phyloP scores from a whole-genome alignment of 1,140 invertebrate genomes.

The Bombus waltoni region DNA sequence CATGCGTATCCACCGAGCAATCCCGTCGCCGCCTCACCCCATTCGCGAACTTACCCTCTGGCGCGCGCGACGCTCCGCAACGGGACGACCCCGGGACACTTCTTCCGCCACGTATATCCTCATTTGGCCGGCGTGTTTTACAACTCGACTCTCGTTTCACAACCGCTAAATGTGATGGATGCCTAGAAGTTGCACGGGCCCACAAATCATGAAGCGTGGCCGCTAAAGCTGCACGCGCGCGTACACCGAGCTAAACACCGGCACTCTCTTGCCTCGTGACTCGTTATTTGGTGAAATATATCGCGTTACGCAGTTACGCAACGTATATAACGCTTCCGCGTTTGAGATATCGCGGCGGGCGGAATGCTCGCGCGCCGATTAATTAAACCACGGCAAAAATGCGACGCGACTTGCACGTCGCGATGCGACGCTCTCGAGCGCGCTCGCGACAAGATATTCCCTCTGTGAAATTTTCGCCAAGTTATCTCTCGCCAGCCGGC shows the following conservation, averaged over 20 bases:
- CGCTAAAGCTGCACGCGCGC: constrained; percentile 1
- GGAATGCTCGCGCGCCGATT: constrained; percentile 30
- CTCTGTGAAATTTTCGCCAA: neutral
- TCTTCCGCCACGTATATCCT: constrained; percentile 74
- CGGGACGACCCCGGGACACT: constrained; percentile 65
- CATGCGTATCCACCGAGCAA: neutral
- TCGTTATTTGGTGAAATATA: constrained; percentile 57
- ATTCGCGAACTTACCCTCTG: constrained; percentile 41
- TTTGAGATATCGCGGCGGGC: constrained; percentile 31
- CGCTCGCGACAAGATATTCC: neutral
- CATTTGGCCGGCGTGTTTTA: constrained; percentile 73
- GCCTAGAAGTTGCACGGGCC: constrained; percentile 56
- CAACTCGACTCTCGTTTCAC: constrained; percentile 73
- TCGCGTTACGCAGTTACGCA: constrained; percentile 57
- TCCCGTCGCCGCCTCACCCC: constrained; percentile 27
- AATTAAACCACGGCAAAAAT: constrained; percentile 45
- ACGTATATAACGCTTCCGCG: constrained; percentile 34
- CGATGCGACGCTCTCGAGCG: neutral
- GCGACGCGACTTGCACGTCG: neutral
- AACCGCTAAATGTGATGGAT: constrained; percentile 73
- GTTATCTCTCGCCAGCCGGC: neutral
- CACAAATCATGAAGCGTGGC: constrained; percentile 67
- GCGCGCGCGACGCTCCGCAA: constrained; percentile 33
- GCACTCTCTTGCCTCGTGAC: neutral
- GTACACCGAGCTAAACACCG: constrained; percentile 1